Evolutionary conservation across 2,888 invertebrate genomes (phyloP), one percentile per base, ranked within the genome.

Genomic region (Pyrgus malvae): DNA sequence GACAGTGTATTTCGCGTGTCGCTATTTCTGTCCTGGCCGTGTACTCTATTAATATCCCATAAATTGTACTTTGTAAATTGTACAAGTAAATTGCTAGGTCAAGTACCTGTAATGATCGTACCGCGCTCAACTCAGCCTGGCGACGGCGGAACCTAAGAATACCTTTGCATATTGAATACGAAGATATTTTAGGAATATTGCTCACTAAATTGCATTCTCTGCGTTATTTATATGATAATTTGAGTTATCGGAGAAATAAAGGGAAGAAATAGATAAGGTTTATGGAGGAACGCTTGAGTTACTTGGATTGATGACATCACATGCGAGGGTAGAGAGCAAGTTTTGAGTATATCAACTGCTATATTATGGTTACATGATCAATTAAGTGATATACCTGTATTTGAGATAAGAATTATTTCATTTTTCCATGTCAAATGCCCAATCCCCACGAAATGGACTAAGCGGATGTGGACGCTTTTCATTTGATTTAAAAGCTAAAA

Each of bases 51-150:
- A 80, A 81, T 80, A 82, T 72, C 70, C 60, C 72, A 78, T 82
- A 81, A 81, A 81, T 79, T 78, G 71, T 72, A 67, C 67, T 78
- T 72, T 70, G 74, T 72, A 71, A 68, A 75, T 35, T 48, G 48
- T 72, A 74, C 76, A 79, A 76, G 79, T 79, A 82, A 81, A 82
- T 82, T 80, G 75, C 74, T 72, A 70, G 78, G 72, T 77, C 78
- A 76, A 80, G 80, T 78, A 81, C 77, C 74, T 72, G 66, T 75
- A 77, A 74, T 78, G 68, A 74, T 73, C 69, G 71, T 64, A 66
- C 61, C 49, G 68, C 64, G 62, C 60, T 60, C 60, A 58, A 60
- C 60, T 62, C 66, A 62, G 62, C 61, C 68, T 49, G 48, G 63
- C 63, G 62, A 64, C 66, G 61, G 56, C 56, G 58, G 61, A 65